Base-by-base conservation (phyloP, 2,113 vertebrate species). In the Upupa epops region DNA sequence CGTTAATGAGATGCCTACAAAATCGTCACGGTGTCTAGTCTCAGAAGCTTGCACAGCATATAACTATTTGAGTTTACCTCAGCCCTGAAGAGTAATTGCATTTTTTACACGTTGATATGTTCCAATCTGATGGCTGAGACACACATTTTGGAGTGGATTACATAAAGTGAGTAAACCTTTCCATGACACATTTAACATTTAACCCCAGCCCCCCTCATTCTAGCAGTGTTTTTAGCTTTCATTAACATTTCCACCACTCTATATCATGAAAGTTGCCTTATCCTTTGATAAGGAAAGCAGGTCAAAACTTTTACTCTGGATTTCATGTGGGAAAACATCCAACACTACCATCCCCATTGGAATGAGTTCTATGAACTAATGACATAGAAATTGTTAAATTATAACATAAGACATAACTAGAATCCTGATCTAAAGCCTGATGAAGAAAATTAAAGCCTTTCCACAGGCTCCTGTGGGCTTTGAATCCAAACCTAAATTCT, bases 1-100 rank as follows among this genome's bases (percentile, higher is more conserved):
- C 81, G 81, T 96, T 98, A 98, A 97, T 97, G 97, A 97, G 97
- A 97, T 92, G 93, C 96, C 95, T 94, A 95, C 95, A 97, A 95
- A 97, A 94, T 95, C 88, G 96, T 97, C 97, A 98, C 17, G 70
- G 95, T 97, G 77, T 90, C 95, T 97, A 88, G 72, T 86, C 95
- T 91, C 92, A 96, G 96, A 94, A 92, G 96, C 94, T 97, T 95
- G 96, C 36, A 89, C 92, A 97, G 96, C 94, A 97, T 94, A 92
- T 90, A 76, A 84, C 92, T 94, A 93, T 97, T 95, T 96, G 93
- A 96, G 92, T 49, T 90, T 45, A 49, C 77, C 93, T 96, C 83
- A 88, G 80, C 91, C 93, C 83, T 95, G 13, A 96, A 92, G 90
- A 97, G 92, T 90, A 96, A 97, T 95, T 98, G 92, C 92, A 96